Percentiles rank a stretch among this genome's conserved stretches.
phyloP scores from a whole-genome alignment of 2,797 vertebrate genomes.

The Lutjanus campechanus region DNA sequence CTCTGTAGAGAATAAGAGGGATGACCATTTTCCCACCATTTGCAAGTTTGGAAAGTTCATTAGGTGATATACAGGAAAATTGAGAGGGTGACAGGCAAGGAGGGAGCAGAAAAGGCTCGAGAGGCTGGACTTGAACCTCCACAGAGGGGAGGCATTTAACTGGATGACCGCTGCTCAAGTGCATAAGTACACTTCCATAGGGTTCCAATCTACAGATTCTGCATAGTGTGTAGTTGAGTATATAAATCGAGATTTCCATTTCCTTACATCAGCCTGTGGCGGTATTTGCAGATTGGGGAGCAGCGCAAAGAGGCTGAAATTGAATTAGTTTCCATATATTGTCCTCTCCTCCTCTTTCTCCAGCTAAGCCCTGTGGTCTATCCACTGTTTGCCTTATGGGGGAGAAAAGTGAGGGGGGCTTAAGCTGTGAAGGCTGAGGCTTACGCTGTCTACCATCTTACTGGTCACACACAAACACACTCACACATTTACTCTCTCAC shows the following conservation, averaged over 20 bases:
- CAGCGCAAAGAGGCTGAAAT: conserved; percentile 78
- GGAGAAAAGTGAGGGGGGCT: conserved; percentile 77
- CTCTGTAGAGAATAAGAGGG: conserved; percentile 28
- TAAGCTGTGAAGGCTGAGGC: conserved; percentile 78
- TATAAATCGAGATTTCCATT: conserved; percentile 79
- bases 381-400: conserved; percentile 83
- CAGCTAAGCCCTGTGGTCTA: conserved; percentile 81
- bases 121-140: conserved; percentile 53
- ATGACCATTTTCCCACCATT: conserved; percentile 46
- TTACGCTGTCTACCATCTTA: conserved; percentile 75
- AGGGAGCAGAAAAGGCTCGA: conserved; percentile 48
- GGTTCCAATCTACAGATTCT: conserved; percentile 69
- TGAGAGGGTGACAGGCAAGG: conserved; percentile 66
- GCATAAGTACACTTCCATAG: conserved; percentile 69
- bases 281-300: conserved; percentile 80
- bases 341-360: conserved; percentile 77
- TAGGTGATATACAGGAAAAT: conserved; percentile 56
- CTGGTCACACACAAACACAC: conserved; percentile 68
- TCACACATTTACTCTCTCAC: conserved; percentile 31
- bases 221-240: conserved; percentile 49
- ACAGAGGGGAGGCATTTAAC: conserved; percentile 56
- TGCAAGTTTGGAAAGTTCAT: conserved; percentile 72
- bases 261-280: conserved; percentile 76
- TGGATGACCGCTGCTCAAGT: conserved; percentile 60
- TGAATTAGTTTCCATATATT: conserved; percentile 87